Conservation (phyloP, 1,140 invertebrate species). For the Drosophila kanapiae region DNA sequence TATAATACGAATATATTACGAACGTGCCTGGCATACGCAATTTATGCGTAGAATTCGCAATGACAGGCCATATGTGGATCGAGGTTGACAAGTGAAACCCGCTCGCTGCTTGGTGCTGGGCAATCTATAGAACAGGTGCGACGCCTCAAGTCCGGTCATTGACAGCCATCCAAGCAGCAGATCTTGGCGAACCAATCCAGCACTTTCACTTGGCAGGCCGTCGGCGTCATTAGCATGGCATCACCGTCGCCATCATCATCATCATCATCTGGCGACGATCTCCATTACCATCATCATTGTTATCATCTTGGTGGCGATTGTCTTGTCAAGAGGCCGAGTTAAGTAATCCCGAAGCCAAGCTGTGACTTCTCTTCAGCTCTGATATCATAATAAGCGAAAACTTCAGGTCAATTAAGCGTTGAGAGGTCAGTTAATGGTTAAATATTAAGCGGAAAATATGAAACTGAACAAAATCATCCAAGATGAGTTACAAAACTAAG, state of each 20-base stretch:
- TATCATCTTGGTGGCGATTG: conserved; percentile 3
- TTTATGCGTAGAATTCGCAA: conserved; percentile 64
- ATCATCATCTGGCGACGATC: conserved; percentile 8
- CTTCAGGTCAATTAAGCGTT: not conserved
- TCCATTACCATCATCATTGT: conserved; percentile 24
- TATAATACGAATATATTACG: conserved; percentile 8
- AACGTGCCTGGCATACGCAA: conserved; percentile 61
- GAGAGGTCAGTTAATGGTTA: not conserved
- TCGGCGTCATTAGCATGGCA: conserved; percentile 37
- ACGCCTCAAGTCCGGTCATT: conserved; percentile 18
- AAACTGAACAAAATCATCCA: not conserved
- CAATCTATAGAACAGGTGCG: conserved; percentile 3
- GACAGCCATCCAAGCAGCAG: conserved; percentile 8
- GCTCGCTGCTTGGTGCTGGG: conserved; percentile 6
- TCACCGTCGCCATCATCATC: conserved; percentile 21
- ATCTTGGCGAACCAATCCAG: conserved; percentile 16
- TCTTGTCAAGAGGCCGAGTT: conserved; percentile 3
- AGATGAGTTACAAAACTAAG: not conserved
- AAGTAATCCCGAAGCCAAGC: conserved; percentile 11
- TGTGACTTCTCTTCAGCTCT: not conserved
- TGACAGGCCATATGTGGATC: conserved; percentile 60
- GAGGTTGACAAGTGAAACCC: conserved; percentile 73
- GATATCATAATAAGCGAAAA: conserved; percentile 12
- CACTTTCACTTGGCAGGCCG: conserved; percentile 27
- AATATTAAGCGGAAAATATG: not conserved